These are phyloP conservation scores for Heliopora coerulea DNA, from an alignment of 92 coral and sea anemone genomes.

Conservation along the genomic window DNA sequence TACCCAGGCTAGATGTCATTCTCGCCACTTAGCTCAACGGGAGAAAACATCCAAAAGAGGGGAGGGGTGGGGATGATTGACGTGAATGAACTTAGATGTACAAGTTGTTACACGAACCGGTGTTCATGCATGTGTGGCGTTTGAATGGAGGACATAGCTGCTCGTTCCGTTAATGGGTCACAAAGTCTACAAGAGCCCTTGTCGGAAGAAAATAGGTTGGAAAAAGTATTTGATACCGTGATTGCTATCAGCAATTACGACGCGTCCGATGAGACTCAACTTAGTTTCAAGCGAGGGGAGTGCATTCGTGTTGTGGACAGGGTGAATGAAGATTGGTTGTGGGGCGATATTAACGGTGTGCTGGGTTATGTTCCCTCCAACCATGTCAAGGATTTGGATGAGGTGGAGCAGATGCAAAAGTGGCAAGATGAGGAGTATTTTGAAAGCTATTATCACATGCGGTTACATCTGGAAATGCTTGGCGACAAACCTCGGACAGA, in stretches of 20 bases:
- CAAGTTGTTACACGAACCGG: not conserved
- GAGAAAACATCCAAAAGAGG: too few species aligned
- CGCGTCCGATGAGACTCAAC: constrained; percentile 68
- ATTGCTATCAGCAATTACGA: constrained; percentile 79
- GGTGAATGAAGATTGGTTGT: constrained; percentile 86
- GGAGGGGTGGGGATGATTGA: too few species aligned
- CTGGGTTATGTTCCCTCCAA: constrained; percentile 84
- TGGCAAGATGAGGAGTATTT: constrained; percentile 99
- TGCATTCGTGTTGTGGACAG: constrained; percentile 64
- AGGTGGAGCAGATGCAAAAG: constrained; percentile 52
- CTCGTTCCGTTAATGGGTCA: not conserved
- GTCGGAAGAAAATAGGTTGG: constrained; percentile 14
- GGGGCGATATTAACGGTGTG: constrained; percentile 79
- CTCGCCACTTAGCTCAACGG: too few species aligned
- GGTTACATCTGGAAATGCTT: constrained; percentile 85
- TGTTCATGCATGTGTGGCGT: too few species aligned
- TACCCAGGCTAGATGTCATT: too few species aligned
- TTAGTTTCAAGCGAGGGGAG: constrained; percentile 79
- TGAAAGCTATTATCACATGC: constrained; percentile 66
- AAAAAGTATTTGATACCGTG: constrained; percentile 53
- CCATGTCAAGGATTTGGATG: constrained; percentile 46
- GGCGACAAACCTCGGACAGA: constrained; percentile 74
- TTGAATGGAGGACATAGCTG: not conserved
- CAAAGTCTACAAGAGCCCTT: not conserved
- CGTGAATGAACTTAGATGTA: not conserved